Base-by-base conservation (phyloP, 1,140 invertebrate species). In the Drosophila willistoni region DNA sequence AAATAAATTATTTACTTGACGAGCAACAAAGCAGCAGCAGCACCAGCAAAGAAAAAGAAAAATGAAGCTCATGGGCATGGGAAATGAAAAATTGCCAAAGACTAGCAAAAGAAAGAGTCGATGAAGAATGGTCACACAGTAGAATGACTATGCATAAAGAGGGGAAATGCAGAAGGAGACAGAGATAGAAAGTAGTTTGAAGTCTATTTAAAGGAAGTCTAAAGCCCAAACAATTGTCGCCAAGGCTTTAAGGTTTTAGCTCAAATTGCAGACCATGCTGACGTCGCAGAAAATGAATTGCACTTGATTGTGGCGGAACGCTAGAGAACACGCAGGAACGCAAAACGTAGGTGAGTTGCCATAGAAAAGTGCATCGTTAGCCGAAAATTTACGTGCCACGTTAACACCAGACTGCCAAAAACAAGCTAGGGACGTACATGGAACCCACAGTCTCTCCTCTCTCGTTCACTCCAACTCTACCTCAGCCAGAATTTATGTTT, bases 331-430 rank as follows among this genome's bases (percentile, higher is more conserved):
- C 36, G 12, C 36, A 60, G 25, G 41, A 71, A 41, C 59, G 57
- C 55, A 64, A 67, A 57, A 42, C 68, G 68, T 79, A 63, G 68
- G 81, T 75, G 67, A 79, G 68, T 64, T 83, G 71, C 83, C 75
- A 77, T 62, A 72, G 84, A 77, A 87, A 87, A 89, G 84, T 87
- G 84, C 84, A 87, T 87, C 84, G 84, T 87, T 87, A 87, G 84
- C 68, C 77, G 44, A 74, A 72, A 87, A 87, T 89, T 89, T 87
- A 87, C 73, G 84, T 87, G 84, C 73, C 84, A 83, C 73, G 64
- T 74, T 79, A 73, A 73, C 83, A 79, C 68, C 69, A 51, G 70
- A 39, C 66, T 87, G 83, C 83, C 83, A 87, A 80, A 87, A 89
- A 80, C 83, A 80, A 77, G 79, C 67, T 57, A 78, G 57, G 44